Percentiles rank a stretch among this genome's conserved stretches.
Conservation (phyloP, 2,113 vertebrate genomes). For the Phaethon lepturus region DNA sequence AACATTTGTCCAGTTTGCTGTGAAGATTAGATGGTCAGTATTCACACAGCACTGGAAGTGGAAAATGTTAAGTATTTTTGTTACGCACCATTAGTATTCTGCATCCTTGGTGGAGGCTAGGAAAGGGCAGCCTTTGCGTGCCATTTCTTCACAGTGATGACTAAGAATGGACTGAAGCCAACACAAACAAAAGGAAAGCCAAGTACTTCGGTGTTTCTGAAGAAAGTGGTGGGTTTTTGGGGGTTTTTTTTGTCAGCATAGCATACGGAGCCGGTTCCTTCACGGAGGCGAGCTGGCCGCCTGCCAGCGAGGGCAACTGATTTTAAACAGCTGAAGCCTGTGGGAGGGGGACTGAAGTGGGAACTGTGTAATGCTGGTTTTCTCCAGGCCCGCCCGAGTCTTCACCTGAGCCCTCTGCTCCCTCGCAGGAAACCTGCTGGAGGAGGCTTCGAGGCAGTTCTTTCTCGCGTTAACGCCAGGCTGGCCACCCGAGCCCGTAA, state of each 20-base stretch:
- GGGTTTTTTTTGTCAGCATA: neutral
- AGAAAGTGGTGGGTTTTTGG: neutral
- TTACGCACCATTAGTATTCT: neutral
- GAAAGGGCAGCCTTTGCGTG: neutral
- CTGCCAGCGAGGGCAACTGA: neutral
- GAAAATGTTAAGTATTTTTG: neutral
- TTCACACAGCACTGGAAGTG: neutral
- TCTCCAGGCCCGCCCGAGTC: neutral
- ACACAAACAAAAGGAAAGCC: slow-evolving; percentile 5
- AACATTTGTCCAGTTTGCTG: neutral
- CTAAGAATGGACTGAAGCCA: neutral
- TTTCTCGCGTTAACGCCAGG: neutral
- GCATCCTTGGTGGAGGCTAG: neutral
- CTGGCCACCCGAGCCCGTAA: neutral
- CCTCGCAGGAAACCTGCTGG: neutral
- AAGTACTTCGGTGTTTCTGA: neutral
- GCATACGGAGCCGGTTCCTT: neutral
- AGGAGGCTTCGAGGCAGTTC: neutral
- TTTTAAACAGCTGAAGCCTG: neutral
- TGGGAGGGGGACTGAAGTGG: neutral
- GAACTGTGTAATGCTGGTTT: neutral
- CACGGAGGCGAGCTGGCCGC: neutral
- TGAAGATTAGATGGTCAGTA: neutral
- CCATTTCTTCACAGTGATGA: neutral
- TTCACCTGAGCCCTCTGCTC: neutral